Percentiles rank a stretch among this genome's conserved stretches.
Evolutionary conservation across 2,797 vertebrate species (phyloP).

Genomic region (Phrynocephalus guinanensis): DNA sequence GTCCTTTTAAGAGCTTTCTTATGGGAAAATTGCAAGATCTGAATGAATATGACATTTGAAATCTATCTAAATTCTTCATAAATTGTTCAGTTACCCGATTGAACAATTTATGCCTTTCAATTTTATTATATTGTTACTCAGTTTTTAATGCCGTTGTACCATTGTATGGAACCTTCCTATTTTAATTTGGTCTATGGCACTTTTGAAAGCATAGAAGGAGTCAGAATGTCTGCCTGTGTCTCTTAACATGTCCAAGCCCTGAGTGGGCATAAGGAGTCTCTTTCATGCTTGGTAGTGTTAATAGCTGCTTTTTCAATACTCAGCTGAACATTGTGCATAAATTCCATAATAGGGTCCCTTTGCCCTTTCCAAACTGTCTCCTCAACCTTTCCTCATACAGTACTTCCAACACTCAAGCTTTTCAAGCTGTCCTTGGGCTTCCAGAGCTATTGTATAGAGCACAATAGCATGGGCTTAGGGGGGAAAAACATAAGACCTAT

Average conservation of each 20-base stretch:
- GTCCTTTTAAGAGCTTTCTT: background rate
- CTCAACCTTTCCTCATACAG: slow-evolving; percentile 59
- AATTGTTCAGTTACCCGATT: background rate
- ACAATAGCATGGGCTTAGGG: slow-evolving; percentile 63
- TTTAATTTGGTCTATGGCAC: background rate
- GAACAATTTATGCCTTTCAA: background rate
- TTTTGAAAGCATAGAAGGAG: background rate
- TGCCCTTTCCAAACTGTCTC: slow-evolving; percentile 38
- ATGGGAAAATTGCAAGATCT: background rate
- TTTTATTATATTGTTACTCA: background rate
- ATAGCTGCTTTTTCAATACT: background rate
- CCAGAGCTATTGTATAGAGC: slow-evolving; percentile 28
- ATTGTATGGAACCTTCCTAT: background rate
- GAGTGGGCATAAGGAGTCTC: background rate
- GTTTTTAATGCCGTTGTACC: too few species aligned
- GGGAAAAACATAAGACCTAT: slow-evolving; percentile 23
- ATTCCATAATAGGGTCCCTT: slow-evolving; percentile 44
- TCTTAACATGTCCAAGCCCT: background rate
- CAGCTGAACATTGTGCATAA: slow-evolving; percentile 2
- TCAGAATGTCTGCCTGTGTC: background rate
- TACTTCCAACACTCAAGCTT: slow-evolving; percentile 42
- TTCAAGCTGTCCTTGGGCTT: slow-evolving; percentile 53
- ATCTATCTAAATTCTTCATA: background rate
- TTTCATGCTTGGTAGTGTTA: slow-evolving; percentile 23
- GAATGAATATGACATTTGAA: background rate